These are phyloP conservation scores for Brachylomia viminalis DNA, from an alignment of 2,888 invertebrate species.

Conservation along the genomic window DNA sequence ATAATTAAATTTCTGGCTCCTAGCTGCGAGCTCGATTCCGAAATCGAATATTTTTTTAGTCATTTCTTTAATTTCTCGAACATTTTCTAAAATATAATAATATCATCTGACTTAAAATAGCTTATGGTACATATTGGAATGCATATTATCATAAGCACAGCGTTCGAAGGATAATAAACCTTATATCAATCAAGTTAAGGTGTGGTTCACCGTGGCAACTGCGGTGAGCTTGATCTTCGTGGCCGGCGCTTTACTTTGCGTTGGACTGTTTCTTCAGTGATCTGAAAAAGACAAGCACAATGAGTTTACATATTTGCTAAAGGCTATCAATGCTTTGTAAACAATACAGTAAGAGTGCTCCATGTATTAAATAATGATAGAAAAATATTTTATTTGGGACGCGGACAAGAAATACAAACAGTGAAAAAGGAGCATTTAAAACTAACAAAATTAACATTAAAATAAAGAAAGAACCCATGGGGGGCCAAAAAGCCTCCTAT, in stretches of 20 bases:
- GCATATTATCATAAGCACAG: constrained; percentile 56
- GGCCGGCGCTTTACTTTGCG: constrained; percentile 73
- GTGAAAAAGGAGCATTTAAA: too few relatives aligned
- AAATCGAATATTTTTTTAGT: not conserved
- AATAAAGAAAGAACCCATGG: too few relatives aligned
- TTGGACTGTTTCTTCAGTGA: constrained; percentile 73
- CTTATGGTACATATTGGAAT: constrained; percentile 53
- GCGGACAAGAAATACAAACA: too few relatives aligned
- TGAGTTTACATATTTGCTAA: not conserved
- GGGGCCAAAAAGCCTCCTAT: too few relatives aligned
- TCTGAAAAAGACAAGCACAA: constrained; percentile 65
- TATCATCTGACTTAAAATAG: constrained; percentile 45
- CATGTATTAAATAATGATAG: too few relatives aligned
- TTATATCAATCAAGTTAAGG: constrained; percentile 23
- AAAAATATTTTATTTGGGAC: too few relatives aligned
- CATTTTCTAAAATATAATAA: constrained; percentile 1
- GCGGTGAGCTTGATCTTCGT: constrained; percentile 72
- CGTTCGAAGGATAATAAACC: constrained; percentile 55
- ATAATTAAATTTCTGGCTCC: not conserved
- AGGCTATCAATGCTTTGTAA: too few relatives aligned
- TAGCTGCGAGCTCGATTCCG: constrained; percentile 4
- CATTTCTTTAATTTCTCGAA: not conserved
- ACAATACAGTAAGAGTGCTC: too few relatives aligned
- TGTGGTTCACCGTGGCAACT: constrained; percentile 72
- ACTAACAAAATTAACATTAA: too few relatives aligned